phyloP scores from a whole-genome alignment of 2,113 vertebrate genomes.

The Paedocypris sp. region DNA sequence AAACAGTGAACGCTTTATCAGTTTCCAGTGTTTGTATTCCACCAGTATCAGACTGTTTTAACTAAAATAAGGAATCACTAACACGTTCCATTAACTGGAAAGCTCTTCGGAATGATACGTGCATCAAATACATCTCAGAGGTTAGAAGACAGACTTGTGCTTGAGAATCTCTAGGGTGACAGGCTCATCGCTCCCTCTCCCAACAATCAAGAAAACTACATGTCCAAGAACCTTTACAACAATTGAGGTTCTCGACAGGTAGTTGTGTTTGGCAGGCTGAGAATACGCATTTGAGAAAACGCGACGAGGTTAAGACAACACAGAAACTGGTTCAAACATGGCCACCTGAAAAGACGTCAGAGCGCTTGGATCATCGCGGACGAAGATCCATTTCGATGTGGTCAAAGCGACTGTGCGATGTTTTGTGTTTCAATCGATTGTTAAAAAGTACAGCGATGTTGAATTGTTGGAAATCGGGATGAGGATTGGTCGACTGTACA shows the following conservation, averaged over 20 bases:
- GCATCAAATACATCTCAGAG: too few relatives aligned
- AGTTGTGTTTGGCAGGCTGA: background rate
- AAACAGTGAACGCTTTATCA: background rate
- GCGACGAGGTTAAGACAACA: background rate
- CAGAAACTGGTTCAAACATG: background rate
- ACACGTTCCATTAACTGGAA: background rate
- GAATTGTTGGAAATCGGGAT: too few relatives aligned
- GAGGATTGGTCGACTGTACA: too few relatives aligned
- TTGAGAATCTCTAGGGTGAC: background rate
- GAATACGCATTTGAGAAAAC: background rate
- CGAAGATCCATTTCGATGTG: too few relatives aligned
- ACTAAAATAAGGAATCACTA: background rate
- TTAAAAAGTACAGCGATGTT: too few relatives aligned
- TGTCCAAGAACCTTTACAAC: background rate
- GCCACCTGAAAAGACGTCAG: background rate
- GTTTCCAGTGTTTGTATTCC: constrained; percentile 4
- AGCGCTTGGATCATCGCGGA: too few relatives aligned
- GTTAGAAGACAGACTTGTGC: background rate
- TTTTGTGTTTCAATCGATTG: too few relatives aligned
- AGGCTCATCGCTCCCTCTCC: background rate
- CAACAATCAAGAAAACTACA: background rate
- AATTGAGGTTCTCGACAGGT: background rate
- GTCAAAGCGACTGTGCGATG: too few relatives aligned
- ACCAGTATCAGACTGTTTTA: background rate
- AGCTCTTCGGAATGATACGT: too few relatives aligned